phyloP scores from a whole-genome alignment of 1,140 invertebrate species.

The Gryon sp. region DNA sequence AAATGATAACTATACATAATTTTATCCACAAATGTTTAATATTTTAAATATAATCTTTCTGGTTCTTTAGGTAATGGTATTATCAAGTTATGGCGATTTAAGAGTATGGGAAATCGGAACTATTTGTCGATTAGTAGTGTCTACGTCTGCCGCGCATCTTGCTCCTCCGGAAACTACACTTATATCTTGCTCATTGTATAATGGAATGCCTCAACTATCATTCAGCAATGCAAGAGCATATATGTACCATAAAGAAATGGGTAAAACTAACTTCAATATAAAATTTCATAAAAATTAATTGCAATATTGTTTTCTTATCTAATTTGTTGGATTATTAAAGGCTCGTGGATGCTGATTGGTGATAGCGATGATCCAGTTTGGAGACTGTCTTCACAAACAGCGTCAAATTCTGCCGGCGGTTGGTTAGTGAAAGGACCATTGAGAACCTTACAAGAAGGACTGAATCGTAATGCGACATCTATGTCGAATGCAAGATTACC shows the following conservation, averaged over 20 bases:
- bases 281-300: constrained; percentile 1
- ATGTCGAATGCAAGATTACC: constrained; percentile 72
- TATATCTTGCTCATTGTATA: constrained; percentile 72
- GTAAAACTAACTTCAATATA: constrained; percentile 50
- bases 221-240: constrained; percentile 77
- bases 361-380: constrained; percentile 79
- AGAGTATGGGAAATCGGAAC: constrained; percentile 77
- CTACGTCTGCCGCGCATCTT: constrained; percentile 75
- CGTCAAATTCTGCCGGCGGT: constrained; percentile 66
- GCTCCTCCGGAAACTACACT: constrained; percentile 72
- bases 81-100: constrained; percentile 76
- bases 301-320: constrained; percentile 14
- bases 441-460: constrained; percentile 73
- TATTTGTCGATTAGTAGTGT: constrained; percentile 72
- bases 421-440: constrained; percentile 72
- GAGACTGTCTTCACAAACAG: constrained; percentile 75
- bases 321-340: constrained; percentile 27
- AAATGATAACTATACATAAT: too few species aligned
- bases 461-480: constrained; percentile 70
- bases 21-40: too few species aligned
- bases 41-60: neutral
- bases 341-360: constrained; percentile 78
- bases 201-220: constrained; percentile 77
- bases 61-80: constrained; percentile 75
- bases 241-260: constrained; percentile 78